A percentile compares a stretch with the other conserved stretches of the same genome.
phyloP scores from a whole-genome alignment of 2,113 vertebrate species.

The Lophotis ruficrista region DNA sequence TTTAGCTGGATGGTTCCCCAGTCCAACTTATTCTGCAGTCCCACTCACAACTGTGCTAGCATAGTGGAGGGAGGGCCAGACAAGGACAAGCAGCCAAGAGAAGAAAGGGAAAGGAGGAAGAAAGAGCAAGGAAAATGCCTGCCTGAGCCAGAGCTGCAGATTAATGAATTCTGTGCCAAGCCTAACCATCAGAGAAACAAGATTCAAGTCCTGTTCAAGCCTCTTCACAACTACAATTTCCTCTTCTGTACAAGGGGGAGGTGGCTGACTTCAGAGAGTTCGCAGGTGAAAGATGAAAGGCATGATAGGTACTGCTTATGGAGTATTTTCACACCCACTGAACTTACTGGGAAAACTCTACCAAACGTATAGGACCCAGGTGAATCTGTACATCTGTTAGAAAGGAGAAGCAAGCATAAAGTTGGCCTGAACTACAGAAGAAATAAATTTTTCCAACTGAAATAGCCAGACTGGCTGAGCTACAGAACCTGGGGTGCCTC shows the following conservation, averaged over 20 bases:
- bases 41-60: not conserved
- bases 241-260: not conserved
- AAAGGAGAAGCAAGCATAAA: not conserved
- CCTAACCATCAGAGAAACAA: not conserved
- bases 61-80: not conserved
- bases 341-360: not conserved
- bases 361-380: not conserved
- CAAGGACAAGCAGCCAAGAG: conserved; percentile 18
- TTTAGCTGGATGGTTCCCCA: not conserved
- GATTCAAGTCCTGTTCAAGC: not conserved
- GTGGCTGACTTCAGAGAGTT: not conserved
- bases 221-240: not conserved
- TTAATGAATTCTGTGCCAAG: not conserved
- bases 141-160: not conserved
- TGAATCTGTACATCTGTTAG: not conserved
- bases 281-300: not conserved
- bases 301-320: not conserved
- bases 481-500: not conserved
- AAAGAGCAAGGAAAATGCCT: not conserved
- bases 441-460: not conserved
- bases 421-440: not conserved
- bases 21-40: not conserved
- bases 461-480: not conserved
- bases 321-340: not conserved
- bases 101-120: not conserved